Conservation (phyloP, 2,888 invertebrate genomes). For the Tholera decimalis region DNA sequence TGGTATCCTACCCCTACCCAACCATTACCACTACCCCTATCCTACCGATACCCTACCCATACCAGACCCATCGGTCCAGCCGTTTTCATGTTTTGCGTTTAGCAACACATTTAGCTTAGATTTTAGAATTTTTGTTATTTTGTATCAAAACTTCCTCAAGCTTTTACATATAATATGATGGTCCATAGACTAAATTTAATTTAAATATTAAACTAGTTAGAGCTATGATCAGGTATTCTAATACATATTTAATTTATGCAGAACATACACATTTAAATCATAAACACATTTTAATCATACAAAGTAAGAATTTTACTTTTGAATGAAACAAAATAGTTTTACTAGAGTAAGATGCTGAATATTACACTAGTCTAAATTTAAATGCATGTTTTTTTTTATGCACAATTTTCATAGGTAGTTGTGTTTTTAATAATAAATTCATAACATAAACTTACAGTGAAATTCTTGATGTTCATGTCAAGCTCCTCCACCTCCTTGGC, state of each 20-base stretch:
- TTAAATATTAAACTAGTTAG: not conserved
- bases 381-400: not conserved
- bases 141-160: not conserved
- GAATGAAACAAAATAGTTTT: not conserved
- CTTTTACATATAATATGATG: not conserved
- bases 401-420: not conserved
- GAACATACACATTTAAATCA: no score
- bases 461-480: conserved; percentile 97
- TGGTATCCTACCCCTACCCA: no score
- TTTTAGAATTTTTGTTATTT: not conserved
- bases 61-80: no score
- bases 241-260: no score
- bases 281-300: no score
- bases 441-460: conserved; percentile 93
- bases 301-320: not conserved
- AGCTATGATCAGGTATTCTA: no score
- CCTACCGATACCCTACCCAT: no score
- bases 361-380: not conserved
- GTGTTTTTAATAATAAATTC: not conserved
- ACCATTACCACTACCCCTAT: no score
- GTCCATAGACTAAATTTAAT: not conserved
- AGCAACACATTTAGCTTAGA: no score
- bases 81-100: no score
- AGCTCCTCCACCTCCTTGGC: conserved; percentile 97
- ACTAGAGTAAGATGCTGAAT: not conserved